phyloP scores from a whole-genome alignment of 2,888 invertebrate genomes.

The Acleris laterana region DNA sequence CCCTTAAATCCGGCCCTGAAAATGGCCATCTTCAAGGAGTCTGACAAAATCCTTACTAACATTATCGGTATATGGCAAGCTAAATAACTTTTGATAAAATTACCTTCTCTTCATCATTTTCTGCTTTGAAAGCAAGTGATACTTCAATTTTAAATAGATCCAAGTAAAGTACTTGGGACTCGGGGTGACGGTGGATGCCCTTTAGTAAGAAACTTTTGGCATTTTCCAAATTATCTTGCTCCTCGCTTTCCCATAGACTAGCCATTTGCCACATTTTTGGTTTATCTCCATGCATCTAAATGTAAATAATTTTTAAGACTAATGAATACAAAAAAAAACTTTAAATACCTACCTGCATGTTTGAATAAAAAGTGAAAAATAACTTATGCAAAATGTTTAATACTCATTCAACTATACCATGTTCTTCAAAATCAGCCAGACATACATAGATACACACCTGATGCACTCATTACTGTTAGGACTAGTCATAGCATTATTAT shows the following conservation, averaged over 20 bases:
- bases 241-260: slow-evolving; percentile 90
- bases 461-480: too few relatives aligned
- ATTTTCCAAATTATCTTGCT: slow-evolving; percentile 86
- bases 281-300: slow-evolving; percentile 88
- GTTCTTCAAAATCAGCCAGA: too few relatives aligned
- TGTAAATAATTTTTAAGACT: background rate
- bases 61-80: background rate
- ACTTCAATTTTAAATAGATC: slow-evolving; percentile 81
- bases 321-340: background rate
- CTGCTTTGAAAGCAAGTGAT: slow-evolving; percentile 58
- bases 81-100: background rate
- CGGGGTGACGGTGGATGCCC: slow-evolving; percentile 90
- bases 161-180: slow-evolving; percentile 87
- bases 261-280: slow-evolving; percentile 92
- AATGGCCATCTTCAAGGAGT: too few relatives aligned
- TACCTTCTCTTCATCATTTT: slow-evolving; percentile 73
- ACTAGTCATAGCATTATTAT: too few relatives aligned
- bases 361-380: too few relatives aligned
- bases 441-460: too few relatives aligned
- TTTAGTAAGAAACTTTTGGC: slow-evolving; percentile 89
- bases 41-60: too few relatives aligned
- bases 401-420: too few relatives aligned
- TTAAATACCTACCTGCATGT: too few relatives aligned
- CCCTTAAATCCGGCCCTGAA: too few relatives aligned
- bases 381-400: too few relatives aligned